Conservation (phyloP, 2,888 invertebrate species). For the Liposcelis brunnea region DNA sequence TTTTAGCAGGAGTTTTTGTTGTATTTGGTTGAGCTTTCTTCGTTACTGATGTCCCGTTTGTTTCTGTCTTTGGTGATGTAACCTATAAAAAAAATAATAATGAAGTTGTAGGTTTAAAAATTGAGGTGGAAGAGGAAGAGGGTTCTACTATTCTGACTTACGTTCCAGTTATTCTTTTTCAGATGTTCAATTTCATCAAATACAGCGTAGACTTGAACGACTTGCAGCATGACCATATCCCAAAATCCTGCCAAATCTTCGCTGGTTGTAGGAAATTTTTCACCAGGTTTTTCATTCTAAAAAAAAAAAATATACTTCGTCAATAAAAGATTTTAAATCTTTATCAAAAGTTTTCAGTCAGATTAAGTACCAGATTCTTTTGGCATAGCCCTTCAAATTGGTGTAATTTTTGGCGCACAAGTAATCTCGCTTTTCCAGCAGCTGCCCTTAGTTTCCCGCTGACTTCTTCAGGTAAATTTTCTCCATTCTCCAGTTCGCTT, state of each 20-base stretch:
- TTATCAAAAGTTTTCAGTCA: no score
- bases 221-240: conserved; percentile 93
- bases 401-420: conserved; percentile 84
- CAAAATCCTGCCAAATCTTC: conserved; percentile 91
- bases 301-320: conserved; percentile 11
- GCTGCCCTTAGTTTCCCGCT: conserved; percentile 72
- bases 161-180: conserved; percentile 44
- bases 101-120: conserved; percentile 6
- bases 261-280: conserved; percentile 72
- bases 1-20: conserved; percentile 18
- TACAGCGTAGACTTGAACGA: conserved; percentile 63
- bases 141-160: conserved; percentile 28
- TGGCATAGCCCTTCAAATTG: conserved; percentile 73
- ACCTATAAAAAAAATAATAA: conserved; percentile 7
- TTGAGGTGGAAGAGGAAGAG: no score
- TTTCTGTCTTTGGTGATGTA: conserved; percentile 8
- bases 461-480: conserved; percentile 51
- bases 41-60: conserved; percentile 1
- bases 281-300: conserved; percentile 48
- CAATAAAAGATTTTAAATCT: no score
- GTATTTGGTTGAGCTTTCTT: conserved; percentile 1
- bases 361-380: conserved; percentile 39
- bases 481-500: conserved; percentile 38
- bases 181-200: conserved; percentile 50
- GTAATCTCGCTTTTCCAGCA: conserved; percentile 75